Conservation (phyloP, 2,113 vertebrate species). For the Gymnogyps californianus region DNA sequence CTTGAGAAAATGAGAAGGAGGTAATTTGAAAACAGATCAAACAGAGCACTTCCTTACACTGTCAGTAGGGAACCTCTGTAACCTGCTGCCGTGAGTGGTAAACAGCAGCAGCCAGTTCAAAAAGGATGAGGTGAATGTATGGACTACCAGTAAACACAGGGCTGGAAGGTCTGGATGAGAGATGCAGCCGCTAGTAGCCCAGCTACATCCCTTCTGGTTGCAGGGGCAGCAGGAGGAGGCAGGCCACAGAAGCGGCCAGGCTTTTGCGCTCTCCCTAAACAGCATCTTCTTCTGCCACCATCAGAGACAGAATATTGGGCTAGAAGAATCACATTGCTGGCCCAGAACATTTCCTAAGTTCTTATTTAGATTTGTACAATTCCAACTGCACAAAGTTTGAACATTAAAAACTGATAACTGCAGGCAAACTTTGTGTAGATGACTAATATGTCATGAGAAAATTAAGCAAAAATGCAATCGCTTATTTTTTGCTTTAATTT, state of each 20-base stretch:
- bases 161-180: background rate
- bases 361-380: background rate
- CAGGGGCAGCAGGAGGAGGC: background rate
- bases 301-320: background rate
- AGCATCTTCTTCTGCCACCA: background rate
- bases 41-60: background rate
- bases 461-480: background rate
- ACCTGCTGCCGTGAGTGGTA: background rate
- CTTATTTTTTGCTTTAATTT: background rate
- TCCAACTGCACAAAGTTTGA: background rate
- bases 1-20: background rate
- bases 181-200: background rate
- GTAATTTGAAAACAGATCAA: background rate
- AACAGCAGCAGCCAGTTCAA: background rate
- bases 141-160: background rate
- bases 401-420: background rate
- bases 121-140: background rate
- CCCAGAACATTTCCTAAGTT: background rate
- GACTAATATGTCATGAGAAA: background rate
- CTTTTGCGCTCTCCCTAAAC: background rate
- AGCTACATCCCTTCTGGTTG: background rate
- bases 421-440: background rate
- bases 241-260: background rate
- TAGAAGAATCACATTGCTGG: background rate
- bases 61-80: background rate